Conservation (phyloP, 2,113 vertebrate species). For the Forbesichthys papilliferus region DNA sequence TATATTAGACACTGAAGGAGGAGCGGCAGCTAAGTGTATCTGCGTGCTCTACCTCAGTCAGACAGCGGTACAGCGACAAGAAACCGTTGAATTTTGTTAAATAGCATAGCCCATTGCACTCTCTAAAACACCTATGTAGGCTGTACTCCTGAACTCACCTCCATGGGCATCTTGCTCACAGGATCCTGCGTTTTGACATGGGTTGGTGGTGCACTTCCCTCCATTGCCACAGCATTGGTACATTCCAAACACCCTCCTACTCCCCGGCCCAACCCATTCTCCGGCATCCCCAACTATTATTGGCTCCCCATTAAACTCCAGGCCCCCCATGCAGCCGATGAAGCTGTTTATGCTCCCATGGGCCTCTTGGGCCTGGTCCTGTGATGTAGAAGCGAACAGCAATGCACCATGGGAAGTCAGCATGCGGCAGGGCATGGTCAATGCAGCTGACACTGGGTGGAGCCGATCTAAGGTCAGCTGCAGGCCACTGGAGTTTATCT, state of each 20-base stretch:
- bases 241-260: slow-evolving; percentile 77
- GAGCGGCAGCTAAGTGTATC: no score
- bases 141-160: slow-evolving; percentile 73
- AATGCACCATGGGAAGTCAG: slow-evolving; percentile 69
- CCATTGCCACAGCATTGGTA: slow-evolving; percentile 79
- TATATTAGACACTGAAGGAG: no score
- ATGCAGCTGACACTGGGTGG: slow-evolving; percentile 49
- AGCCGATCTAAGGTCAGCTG: slow-evolving; percentile 77
- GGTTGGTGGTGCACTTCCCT: slow-evolving; percentile 72
- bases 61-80: neutral
- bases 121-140: neutral
- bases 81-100: no score
- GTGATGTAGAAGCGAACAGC: slow-evolving; percentile 71
- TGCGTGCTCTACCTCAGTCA: neutral
- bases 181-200: slow-evolving; percentile 83
- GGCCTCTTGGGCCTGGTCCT: slow-evolving; percentile 17
- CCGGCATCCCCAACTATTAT: slow-evolving; percentile 61
- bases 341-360: slow-evolving; percentile 63
- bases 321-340: slow-evolving; percentile 83
- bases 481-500: slow-evolving; percentile 75
- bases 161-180: slow-evolving; percentile 74
- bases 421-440: slow-evolving; percentile 75
- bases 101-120: no score
- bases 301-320: slow-evolving; percentile 79
- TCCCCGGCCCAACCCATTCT: slow-evolving; percentile 52